Conservation (phyloP, 92 coral and sea anemone genomes). For the Galaxea fascicularis region DNA sequence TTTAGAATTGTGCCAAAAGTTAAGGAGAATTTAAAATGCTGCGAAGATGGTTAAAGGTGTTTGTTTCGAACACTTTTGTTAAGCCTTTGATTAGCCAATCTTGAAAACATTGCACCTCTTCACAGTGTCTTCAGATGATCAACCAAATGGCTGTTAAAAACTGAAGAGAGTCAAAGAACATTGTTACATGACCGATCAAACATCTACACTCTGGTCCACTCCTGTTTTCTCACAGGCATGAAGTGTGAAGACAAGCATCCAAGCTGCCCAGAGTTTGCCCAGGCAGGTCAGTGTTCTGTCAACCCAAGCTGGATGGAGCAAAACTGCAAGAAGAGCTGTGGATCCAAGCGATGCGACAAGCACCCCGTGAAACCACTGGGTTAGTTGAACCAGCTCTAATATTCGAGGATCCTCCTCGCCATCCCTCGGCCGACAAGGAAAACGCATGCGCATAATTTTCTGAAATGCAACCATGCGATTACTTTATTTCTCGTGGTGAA, state of each 20-base stretch:
- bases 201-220: background rate
- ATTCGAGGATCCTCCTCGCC: background rate
- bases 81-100: no score
- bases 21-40: no score
- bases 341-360: constrained; percentile 69
- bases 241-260: constrained; percentile 72
- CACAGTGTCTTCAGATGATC: no score
- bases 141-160: no score
- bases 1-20: no score
- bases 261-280: constrained; percentile 65
- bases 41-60: no score
- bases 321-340: constrained; percentile 77
- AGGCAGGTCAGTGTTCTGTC: constrained; percentile 56
- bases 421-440: background rate
- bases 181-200: background rate
- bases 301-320: constrained; percentile 62
- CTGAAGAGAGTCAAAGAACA: background rate
- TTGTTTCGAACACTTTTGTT: no score
- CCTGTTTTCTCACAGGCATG: constrained; percentile 40
- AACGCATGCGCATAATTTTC: no score
- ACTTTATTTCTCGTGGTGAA: no score
- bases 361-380: constrained; percentile 75
- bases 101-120: no score
- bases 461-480: no score
- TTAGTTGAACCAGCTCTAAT: constrained; percentile 25